Evolutionary conservation across 1,140 invertebrate genomes (phyloP), one percentile per base, ranked within the genome.

Genomic region (Wasmannia auropunctata): DNA sequence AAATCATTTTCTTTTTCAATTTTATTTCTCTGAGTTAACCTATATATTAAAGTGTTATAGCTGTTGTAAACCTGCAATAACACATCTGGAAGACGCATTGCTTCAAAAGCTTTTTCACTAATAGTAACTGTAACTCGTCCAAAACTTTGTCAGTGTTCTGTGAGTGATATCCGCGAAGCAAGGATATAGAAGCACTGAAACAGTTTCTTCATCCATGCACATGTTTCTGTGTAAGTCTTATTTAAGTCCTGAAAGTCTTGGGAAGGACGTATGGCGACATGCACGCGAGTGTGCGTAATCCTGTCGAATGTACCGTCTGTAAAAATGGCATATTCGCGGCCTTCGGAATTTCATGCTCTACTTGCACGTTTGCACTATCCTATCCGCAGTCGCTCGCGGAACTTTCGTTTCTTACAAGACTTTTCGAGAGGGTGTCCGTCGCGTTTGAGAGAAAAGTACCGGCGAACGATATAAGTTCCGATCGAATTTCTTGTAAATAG

Each of bases 301-400:
- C 8, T 22, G 60, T 86, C 75, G 46, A 87, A 85, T 83, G 87
- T 87, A 85, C 85, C 69, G 56, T 72, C 81, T 58, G 62, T 28
- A 84, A 89, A 88, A 88, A 86, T 85, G 65, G 37, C 65, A 80
- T 76, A 83, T 63, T 63, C 40, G 60, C 84, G 77, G 60, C 85
- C 88, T 89, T 89, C 85, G 58, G 40, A 49, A 86, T 87, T 90
- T 89, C 88, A 90, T 63, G 88, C 88, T 90, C 88, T 77, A 89
- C 77, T 89, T 89, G n/a, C 19, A 34, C 22, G n/a, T 63, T 58
- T 76, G 37, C 37, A 51, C 79, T 76, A 75, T 87, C 54, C 72
- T 69, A 63, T 63, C 34, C 31, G 5, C 25, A 67, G 75, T 83
- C 51, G 79, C 69, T 76, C 28, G 80, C 37, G 16, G n/a, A 81